Base-by-base conservation (phyloP, 30 jellyfish, hydroid and myxozoan species). In the Cassiopea andromeda region DNA sequence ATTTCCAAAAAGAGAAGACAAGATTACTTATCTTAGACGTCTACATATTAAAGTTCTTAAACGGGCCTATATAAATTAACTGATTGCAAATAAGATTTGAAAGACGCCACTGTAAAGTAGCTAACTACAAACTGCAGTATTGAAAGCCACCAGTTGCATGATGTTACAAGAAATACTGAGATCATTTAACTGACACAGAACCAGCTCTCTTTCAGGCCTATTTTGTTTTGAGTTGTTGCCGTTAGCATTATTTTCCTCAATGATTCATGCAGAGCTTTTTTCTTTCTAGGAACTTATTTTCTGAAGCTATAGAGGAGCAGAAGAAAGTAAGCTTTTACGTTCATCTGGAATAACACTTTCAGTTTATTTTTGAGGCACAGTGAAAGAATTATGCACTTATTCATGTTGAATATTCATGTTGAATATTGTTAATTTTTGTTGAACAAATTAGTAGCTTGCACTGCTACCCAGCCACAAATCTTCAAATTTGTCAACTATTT, bases 281-380 rank as follows among this genome's bases (percentile, higher is more conserved):
- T 46, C 43, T 54, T 82, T 47, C 16, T 7, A 89, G 99, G 81
- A 88, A 91, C 64, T 73, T 95, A 48, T 95, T 95, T 80, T 86
- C 87, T 44, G 98, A 92, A 10, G 99, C 98, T 43, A 91, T 89
- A 48, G 92, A 75, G 48, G 99, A 96, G 77, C 98, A 96, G 87
- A 72, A 88, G 70, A 82, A 78, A 87, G 97, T 87, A 80, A 17
- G 2, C 57, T 27, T 67, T 44, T 50, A 60, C 3, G 8, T 60
- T n/a, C 58, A 80, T 80, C 12, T 54, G 64, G 12, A 6, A 54
- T 54, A 6, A 54, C 12, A 10, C 12, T 10, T 3, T 54, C 12
- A 3, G 7, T 10, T 10, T 10, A 54, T 54, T 54, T 54, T 54
- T 54, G 12, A 3, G 10, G 12, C 12, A 54, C 12, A 54, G 12